Base-by-base conservation (phyloP, 1,140 invertebrate species). In the Pogonomyrmex barbatus region DNA sequence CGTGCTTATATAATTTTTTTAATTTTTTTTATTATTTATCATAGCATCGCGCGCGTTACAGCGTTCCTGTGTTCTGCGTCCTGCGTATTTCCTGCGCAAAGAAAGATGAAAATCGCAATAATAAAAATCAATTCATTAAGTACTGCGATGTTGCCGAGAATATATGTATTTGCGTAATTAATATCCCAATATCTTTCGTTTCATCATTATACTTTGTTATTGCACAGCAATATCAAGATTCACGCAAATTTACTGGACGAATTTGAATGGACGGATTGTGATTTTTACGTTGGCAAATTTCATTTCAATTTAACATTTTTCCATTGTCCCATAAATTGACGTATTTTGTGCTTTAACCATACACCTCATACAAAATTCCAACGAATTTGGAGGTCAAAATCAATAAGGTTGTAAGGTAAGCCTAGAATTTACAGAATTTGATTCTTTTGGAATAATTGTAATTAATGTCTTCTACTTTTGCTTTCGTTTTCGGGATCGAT, bases 11-110 rank as follows among this genome's bases (percentile, higher is more conserved):
- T 52, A 42, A 77, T 4, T 30, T 79, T 70, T 39, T 71, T 39
- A 52, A 10, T 58, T 54, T 68, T 71, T 88, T 58, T 47, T 30
- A 14, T 60, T 42, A 60, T 82, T 82, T 82, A 82, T 82, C 67
- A 82, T 39, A 73, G 67, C 52, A 73, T 73, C 67, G 68, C 65
- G 70, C 70, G 65, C 54, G 54, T 82, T 60, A 60, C 42, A 60
- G 14, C 54, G 52, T 82, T 58, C 17, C 54, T 82, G 36, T 60
- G 54, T 73, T 56, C 67, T 70, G n/a, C 56, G 24, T 77, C 45
- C 39, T 62, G 42, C 24, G 24, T 63, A 17, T 14, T 33, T 54
- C n/a, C 24, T 24, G 24, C 24, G 24, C 24, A 24, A 24, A 65
- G 12, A 36, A 30, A 36, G 24, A 45, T 68, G 17, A 12, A 82